Base-by-base conservation (phyloP, 2,797 vertebrate species). In the Poeciliopsis infans region DNA sequence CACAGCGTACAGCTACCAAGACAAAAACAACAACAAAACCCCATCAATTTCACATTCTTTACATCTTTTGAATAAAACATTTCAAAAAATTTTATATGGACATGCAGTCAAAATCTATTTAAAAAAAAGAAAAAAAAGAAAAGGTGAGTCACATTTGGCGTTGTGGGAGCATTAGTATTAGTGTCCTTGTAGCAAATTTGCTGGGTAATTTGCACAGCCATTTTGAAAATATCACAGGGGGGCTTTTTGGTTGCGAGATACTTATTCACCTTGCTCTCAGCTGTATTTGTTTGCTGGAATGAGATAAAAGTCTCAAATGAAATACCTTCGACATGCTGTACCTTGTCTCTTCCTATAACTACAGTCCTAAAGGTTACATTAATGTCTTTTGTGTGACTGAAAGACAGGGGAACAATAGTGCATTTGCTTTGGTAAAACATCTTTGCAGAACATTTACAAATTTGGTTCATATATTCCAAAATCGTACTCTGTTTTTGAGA, bases 1-100 rank as follows among this genome's bases (percentile, higher is more conserved):
- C 93, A 74, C 97, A 98, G 1, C 83, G 87, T 69, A 97, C 69
- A 2, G 94, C 97, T 98, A 20, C 81, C 83, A 20, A 1, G 57
- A 39, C 11, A 82, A 18, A 83, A 45, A 71, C 20, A 59, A 43
- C 12, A 28, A 28, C 49, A 59, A 64, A 31, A 45, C 13, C 1
- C 57, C 53, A 57, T 57, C 55, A n/a, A 2, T 45, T 18, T 72
- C 7, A 25, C n/a, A 12, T 43, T 39, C 7, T 36, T 20, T 10
- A 33, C 16, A 16, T n/a, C 2, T 33, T 61, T 61, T 61, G 15
- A 33, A 61, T n/a, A 15, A 59, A 59, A 28, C 12, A 6, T 33
- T 28, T 59, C 0, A 61, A 31, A 31, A 33, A 2, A 4, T 3
- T 16, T 7, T 16, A 61, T 15, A 15, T 31, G 12, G 5, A 33